Evolutionary conservation across 2,113 vertebrate genomes (phyloP), one percentile per base, ranked within the genome.

Genomic region (Reinhardtius hippoglossoides): DNA sequence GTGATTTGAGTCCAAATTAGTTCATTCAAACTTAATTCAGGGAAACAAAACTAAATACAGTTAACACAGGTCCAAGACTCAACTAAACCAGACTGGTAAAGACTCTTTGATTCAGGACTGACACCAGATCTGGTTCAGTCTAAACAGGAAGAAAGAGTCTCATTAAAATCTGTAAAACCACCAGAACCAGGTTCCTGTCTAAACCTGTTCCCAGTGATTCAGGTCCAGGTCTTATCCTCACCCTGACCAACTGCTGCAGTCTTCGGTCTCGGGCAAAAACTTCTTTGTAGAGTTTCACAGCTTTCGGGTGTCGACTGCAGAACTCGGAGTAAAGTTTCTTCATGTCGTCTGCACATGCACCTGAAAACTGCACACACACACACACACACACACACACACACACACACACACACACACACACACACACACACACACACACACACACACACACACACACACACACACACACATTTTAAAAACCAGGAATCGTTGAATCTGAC

Each of bases 211-310:
- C 35, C 8, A 37, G 35, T 9, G 35, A 37, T 37, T 37, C 35
- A 9, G 37, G 37, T 9, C 9, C 40, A 3, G 60, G 21, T 58
- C 9, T n/a, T n/a, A 42, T 1, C 1, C 95, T 96, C 76, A 98
- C 97, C 94, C 96, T 90, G 83, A 98, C 93, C 82, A 98, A 97
- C 77, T 96, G 96, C 90, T 98, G 97, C 92, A 99, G 97, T n/a
- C 96, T 92, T 18, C 97, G 96, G 88, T 98, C 97, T 0, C 96
- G 91, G 2, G 94, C 89, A 0, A 96, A 86, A 20, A 97, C 92
- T 20, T 98, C 97, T 89, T 99, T 99, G 88, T 99, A 98, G 31
- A 97, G 96, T 79, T 98, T 98, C 46, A 98, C 91, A 0, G 97
- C 96, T 82, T 97, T 98, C 4, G 93, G 95, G 87, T 98, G 97